Evolutionary conservation across 1,140 invertebrate species (phyloP).

Genomic region (Procambarus clarkii): DNA sequence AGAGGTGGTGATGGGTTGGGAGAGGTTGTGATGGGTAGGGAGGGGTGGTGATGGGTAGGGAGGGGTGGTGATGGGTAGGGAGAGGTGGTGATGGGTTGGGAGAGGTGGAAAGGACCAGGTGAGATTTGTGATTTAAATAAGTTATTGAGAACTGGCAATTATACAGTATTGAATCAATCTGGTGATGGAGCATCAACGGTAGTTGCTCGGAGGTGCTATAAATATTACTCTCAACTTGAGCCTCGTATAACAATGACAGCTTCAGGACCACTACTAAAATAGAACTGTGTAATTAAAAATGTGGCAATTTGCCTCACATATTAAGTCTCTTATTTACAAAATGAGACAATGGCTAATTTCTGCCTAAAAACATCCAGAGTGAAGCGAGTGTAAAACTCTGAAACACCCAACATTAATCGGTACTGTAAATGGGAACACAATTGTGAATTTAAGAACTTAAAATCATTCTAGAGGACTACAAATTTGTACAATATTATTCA

Average conservation of each 20-base stretch:
- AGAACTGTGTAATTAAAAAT: background rate
- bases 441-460: constrained; percentile 7
- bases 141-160: too few relatives aligned
- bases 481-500: constrained; percentile 41
- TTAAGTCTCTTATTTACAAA: constrained; percentile 1
- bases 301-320: background rate
- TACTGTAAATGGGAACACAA: background rate
- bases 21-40: too few relatives aligned
- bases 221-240: background rate
- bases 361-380: background rate
- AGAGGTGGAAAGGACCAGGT: too few relatives aligned
- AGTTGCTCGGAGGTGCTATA: too few relatives aligned
- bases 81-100: too few relatives aligned
- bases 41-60: too few relatives aligned
- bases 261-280: background rate
- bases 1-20: too few relatives aligned
- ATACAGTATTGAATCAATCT: too few relatives aligned
- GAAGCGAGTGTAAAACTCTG: background rate
- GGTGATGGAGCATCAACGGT: too few relatives aligned
- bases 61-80: too few relatives aligned
- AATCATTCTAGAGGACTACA: constrained; percentile 14
- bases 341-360: background rate
- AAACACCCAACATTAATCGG: constrained; percentile 31
- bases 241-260: background rate
- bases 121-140: too few relatives aligned